Evolutionary conservation across 2,888 invertebrate species (phyloP), one percentile per base, ranked within the genome.

Genomic region (Cosmia trapezina): DNA sequence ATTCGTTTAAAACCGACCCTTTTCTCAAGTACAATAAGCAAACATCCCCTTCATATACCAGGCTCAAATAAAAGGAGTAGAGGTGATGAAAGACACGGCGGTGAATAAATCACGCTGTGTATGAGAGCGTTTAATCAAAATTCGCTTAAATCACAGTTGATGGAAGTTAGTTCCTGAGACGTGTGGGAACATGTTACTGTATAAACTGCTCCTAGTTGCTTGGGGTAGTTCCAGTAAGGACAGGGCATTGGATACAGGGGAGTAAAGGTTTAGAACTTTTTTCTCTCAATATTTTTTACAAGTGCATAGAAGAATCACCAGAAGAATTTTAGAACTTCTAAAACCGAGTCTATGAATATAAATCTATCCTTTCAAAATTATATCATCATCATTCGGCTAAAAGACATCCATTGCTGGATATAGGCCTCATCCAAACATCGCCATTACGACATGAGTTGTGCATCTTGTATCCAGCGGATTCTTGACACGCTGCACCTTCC

Each of bases 61-160:
- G 61, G 66, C 22, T 33, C 62, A n/a, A 83, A 83, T 78, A 79
- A 81, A 82, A 74, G 61, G 49, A 53, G 28, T 41, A 49, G 60
- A 59, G 51, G 66, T 79, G 74, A 74, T 79, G 83, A 83, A 83
- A 79, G 80, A 78, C 80, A 76, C 43, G 51, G 60, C 66, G 60
- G 74, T 65, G 71, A 85, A 83, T 83, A 85, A 85, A 85, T 75
- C 80, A 83, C 72, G 64, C 54, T 57, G 61, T 80, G 71, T 83
- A 76, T 73, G 82, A 80, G 75, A 81, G 76, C 77, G 79, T 88
- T 87, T 89, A 89, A 89, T 89, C 89, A 88, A 88, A 87, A 86
- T 88, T 88, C 87, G 84, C 83, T 89, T 88, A 86, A 88, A 89
- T 89, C 89, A 86, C 86, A 85, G 86, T 85, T 86, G 85, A 80